phyloP scores from a whole-genome alignment of 2,797 vertebrate genomes.

The Ambastaia sidthimunki region DNA sequence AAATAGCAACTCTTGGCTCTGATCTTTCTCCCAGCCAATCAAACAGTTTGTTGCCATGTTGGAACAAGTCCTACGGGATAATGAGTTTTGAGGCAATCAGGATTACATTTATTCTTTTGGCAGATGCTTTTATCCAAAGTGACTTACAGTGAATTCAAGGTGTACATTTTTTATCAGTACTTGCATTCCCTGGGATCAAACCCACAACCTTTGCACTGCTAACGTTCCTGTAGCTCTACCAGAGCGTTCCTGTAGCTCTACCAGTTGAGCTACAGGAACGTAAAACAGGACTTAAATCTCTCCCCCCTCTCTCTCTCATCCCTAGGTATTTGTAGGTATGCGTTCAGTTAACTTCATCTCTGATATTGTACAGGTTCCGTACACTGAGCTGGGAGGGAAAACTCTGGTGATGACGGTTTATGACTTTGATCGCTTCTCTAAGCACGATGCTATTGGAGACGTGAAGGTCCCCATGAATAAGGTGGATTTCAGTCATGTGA shows the following conservation, averaged over 20 bases:
- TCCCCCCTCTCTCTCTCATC: neutral
- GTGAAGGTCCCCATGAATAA: conserved; percentile 99
- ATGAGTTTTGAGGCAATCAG: conserved; percentile 59
- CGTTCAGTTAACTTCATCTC: neutral
- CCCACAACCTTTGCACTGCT: no score
- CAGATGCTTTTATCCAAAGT: no score
- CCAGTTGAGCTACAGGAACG: no score
- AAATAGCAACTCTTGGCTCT: conserved; percentile 54
- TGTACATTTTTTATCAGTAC: no score
- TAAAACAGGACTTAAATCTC: conserved; percentile 55
- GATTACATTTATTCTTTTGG: no score
- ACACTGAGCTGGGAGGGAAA: conserved; percentile 95
- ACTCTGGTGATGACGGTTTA: conserved; percentile 97
- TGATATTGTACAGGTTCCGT: conserved; percentile 84
- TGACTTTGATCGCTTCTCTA: conserved; percentile 99
- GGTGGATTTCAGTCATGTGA: conserved; percentile 97
- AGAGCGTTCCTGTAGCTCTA: no score
- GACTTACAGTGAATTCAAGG: no score
- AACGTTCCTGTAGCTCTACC: no score
- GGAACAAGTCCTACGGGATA: conserved; percentile 54
- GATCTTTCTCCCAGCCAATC: conserved; percentile 59
- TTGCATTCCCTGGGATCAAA: no score
- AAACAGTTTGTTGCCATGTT: conserved; percentile 57
- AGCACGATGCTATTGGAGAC: conserved; percentile 97
- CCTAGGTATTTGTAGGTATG: neutral